Percentiles rank a stretch among this genome's conserved stretches.
These are phyloP conservation scores for Mystacides longicornis DNA, from an alignment of 2,888 invertebrate species.

Conservation along the genomic window DNA sequence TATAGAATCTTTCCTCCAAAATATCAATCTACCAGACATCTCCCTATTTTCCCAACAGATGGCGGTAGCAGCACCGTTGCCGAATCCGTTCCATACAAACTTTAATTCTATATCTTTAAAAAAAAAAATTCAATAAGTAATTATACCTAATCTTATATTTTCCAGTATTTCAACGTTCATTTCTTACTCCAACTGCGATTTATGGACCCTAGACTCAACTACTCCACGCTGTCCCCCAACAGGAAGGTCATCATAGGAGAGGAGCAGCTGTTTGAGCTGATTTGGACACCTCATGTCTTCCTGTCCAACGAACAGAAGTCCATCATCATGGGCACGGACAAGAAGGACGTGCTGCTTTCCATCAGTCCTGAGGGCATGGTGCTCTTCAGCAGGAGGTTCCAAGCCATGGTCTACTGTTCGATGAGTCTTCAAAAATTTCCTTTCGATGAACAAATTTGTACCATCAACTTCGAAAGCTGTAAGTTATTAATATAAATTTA, in stretches of 20 bases:
- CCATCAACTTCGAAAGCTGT: constrained; percentile 76
- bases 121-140: too few species aligned
- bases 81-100: too few species aligned
- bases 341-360: constrained; percentile 69
- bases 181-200: constrained; percentile 73
- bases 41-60: too few species aligned
- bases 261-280: constrained; percentile 52
- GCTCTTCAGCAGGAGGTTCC: constrained; percentile 69
- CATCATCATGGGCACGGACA: constrained; percentile 70
- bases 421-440: constrained; percentile 83
- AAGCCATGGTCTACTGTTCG: constrained; percentile 76
- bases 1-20: too few species aligned
- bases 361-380: constrained; percentile 77
- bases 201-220: constrained; percentile 65
- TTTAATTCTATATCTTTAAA: too few species aligned
- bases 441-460: constrained; percentile 77
- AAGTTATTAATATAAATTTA: too few species aligned
- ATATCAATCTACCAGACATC: too few species aligned
- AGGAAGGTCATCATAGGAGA: constrained; percentile 64
- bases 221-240: constrained; percentile 59
- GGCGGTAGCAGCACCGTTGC: too few species aligned
- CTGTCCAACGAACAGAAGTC: constrained; percentile 73
- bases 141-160: constrained; percentile 32
- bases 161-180: constrained; percentile 78
- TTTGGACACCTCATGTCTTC: constrained; percentile 80